Conservation (phyloP, 2,113 vertebrate genomes). For the Aix galericulata region DNA sequence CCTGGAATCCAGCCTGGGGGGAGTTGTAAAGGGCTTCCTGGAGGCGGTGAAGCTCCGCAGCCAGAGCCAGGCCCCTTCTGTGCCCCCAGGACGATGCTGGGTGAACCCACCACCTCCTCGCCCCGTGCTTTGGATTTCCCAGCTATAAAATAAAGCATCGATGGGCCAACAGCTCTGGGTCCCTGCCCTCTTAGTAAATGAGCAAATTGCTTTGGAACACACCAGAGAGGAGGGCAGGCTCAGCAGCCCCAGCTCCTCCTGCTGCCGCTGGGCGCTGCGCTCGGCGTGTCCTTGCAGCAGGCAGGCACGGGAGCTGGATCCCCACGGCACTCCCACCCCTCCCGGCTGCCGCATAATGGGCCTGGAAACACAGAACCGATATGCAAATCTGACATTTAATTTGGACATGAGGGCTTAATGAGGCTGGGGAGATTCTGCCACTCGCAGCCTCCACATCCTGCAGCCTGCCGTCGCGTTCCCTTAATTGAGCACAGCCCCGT, state of each 20-base stretch:
- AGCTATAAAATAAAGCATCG: not conserved
- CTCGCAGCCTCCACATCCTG: slow-evolving; percentile 52
- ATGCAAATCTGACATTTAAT: slow-evolving; percentile 74
- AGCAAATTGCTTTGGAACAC: not conserved
- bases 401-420: slow-evolving; percentile 62
- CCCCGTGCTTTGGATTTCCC: not conserved
- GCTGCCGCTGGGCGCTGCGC: not conserved
- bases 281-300: not conserved
- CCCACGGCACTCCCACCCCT: not conserved
- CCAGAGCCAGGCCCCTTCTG: not conserved
- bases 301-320: not conserved
- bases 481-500: not conserved
- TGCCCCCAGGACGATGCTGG: not conserved
- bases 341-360: not conserved
- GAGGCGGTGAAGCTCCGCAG: not conserved
- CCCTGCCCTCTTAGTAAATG: not conserved
- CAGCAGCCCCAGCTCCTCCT: not conserved
- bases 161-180: not conserved
- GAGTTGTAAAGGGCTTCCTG: not conserved
- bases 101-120: not conserved
- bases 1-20: not conserved
- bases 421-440: slow-evolving; percentile 52
- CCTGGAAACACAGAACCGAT: not conserved
- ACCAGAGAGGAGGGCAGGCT: not conserved
- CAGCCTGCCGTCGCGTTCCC: not conserved